A percentile compares a stretch with the other conserved stretches of the same genome.
Conservation (phyloP, 2,888 invertebrate genomes). For the Drosophila anceps region DNA sequence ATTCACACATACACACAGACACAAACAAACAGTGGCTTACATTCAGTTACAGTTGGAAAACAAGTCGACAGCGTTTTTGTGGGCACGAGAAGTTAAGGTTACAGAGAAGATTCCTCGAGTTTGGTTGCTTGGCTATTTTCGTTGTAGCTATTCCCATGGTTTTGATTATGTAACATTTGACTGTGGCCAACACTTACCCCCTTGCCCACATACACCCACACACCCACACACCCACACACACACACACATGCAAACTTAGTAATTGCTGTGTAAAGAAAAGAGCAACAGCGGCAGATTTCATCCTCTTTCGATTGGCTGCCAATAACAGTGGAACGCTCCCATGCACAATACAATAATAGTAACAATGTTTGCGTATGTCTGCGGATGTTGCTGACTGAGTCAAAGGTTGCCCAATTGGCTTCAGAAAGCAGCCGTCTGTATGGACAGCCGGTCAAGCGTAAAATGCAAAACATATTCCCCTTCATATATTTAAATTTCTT, state of each 20-base stretch:
- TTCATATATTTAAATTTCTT: slow-evolving; percentile 57
- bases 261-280: slow-evolving; percentile 54
- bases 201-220: neutral
- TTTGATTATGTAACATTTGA: slow-evolving; percentile 68
- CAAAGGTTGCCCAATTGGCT: slow-evolving; percentile 38
- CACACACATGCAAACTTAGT: slow-evolving; percentile 41
- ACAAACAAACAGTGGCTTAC: slow-evolving; percentile 23
- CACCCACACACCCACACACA: neutral
- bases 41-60: slow-evolving; percentile 28
- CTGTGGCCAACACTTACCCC: slow-evolving; percentile 24
- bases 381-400: slow-evolving; percentile 16
- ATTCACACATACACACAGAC: neutral
- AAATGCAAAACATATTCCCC: slow-evolving; percentile 57
- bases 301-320: slow-evolving; percentile 57
- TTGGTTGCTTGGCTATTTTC: slow-evolving; percentile 42
- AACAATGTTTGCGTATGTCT: slow-evolving; percentile 8
- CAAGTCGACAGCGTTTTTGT: slow-evolving; percentile 54
- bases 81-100: slow-evolving; percentile 43
- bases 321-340: slow-evolving; percentile 53
- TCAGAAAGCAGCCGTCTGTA: slow-evolving; percentile 43
- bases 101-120: slow-evolving; percentile 42
- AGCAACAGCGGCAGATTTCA: slow-evolving; percentile 35
- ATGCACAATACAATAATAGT: slow-evolving; percentile 12
- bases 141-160: slow-evolving; percentile 34
- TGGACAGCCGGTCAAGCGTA: slow-evolving; percentile 72